Evolutionary conservation across 2,797 vertebrate species (phyloP).

Genomic region (Pseudochromis fuscus): DNA sequence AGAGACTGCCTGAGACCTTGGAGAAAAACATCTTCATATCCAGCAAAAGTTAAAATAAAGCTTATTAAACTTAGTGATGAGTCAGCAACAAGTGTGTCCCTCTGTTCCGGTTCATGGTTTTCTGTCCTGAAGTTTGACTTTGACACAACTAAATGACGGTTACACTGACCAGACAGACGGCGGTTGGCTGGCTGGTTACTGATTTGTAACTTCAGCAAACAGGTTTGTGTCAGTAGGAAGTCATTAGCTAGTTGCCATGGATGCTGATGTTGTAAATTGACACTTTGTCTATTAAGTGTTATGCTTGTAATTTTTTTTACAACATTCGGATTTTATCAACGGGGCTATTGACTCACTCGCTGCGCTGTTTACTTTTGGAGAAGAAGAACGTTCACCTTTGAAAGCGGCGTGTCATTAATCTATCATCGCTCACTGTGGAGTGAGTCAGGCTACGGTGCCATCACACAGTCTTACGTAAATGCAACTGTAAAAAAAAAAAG

Average conservation of each 20-base stretch:
- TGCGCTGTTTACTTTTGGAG: constrained; percentile 20
- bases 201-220: constrained; percentile 75
- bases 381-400: background rate
- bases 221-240: constrained; percentile 71
- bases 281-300: constrained; percentile 57
- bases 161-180: constrained; percentile 31
- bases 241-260: constrained; percentile 69
- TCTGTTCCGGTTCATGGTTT: constrained; percentile 14
- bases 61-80: background rate
- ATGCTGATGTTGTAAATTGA: constrained; percentile 36
- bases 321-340: no score
- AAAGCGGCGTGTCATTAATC: background rate
- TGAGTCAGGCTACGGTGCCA: background rate
- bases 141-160: constrained; percentile 38
- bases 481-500: background rate
- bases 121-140: constrained; percentile 45
- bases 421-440: background rate
- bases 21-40: background rate
- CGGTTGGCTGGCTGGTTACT: constrained; percentile 63
- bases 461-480: background rate
- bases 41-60: background rate
- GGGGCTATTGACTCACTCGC: no score
- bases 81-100: background rate
- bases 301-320: constrained; percentile 15
- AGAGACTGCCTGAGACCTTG: background rate